Conservation (phyloP, 53 echinoderm and acorn worm species). For the Echinarachnius parma region DNA sequence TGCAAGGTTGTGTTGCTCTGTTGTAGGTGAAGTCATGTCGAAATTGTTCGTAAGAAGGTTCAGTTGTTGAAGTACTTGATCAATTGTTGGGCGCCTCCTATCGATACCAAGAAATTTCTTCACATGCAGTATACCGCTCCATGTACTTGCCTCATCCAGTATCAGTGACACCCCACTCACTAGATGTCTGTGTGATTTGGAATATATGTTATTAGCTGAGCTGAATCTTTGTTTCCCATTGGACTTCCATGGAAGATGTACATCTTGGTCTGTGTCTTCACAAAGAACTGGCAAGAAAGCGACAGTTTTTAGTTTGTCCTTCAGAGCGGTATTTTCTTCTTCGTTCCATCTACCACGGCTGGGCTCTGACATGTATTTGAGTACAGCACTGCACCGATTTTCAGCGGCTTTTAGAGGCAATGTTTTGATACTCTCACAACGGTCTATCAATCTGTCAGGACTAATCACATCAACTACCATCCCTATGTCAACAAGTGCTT, state of each 20-base stretch:
- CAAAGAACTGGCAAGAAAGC: constrained; percentile 10
- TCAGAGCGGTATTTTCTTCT: background rate
- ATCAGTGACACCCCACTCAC: constrained; percentile 19
- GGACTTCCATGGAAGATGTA: constrained; percentile 6
- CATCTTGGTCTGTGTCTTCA: background rate
- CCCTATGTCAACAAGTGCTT: background rate
- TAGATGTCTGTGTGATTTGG: constrained; percentile 3
- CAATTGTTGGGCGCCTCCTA: constrained; percentile 9
- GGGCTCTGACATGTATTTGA: constrained; percentile 13
- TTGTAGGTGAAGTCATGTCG: background rate
- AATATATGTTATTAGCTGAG: constrained; percentile 19
- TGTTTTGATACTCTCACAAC: background rate
- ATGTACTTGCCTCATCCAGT: constrained; percentile 4
- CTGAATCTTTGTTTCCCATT: background rate
- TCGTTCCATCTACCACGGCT: background rate
- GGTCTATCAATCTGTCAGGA: constrained; percentile 3
- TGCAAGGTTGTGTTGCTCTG: background rate
- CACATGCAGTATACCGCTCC: constrained; percentile 4
- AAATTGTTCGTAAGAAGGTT: background rate
- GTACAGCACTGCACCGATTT: background rate
- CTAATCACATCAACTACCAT: constrained; percentile 1
- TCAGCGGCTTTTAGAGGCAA: background rate
- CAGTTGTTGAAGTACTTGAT: constrained; percentile 36
- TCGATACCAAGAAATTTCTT: constrained; percentile 25
- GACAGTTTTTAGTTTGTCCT: background rate